Conservation (phyloP, 2,888 invertebrate genomes). For the Luperina testacea region DNA sequence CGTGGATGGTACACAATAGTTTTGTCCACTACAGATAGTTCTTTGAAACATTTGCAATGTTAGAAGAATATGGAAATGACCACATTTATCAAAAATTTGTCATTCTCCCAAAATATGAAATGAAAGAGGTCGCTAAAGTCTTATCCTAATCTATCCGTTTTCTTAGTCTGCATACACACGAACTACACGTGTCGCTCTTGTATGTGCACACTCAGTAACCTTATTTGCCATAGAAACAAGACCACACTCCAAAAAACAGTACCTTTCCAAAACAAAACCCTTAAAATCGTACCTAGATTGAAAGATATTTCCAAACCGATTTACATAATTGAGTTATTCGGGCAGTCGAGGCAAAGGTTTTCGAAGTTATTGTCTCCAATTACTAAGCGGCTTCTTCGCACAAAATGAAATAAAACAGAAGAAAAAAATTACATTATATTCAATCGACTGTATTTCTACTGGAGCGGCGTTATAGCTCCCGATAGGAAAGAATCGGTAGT, state of each 20-base stretch:
- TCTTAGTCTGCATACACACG: no score
- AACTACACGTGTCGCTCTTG: no score
- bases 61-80: neutral
- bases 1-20: neutral
- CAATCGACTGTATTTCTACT: constrained; percentile 28
- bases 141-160: neutral
- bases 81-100: neutral
- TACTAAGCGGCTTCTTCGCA: constrained; percentile 48
- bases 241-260: neutral
- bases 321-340: constrained; percentile 62
- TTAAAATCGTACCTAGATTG: constrained; percentile 29
- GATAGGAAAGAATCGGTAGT: constrained; percentile 38
- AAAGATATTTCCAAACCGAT: constrained; percentile 48
- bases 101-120: neutral
- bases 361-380: constrained; percentile 59
- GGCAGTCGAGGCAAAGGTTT: constrained; percentile 53
- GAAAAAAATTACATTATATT: constrained; percentile 60
- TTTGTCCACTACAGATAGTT: neutral
- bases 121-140: neutral
- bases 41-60: neutral
- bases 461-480: constrained; percentile 36
- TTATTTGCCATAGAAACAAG: neutral
- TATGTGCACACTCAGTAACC: neutral
- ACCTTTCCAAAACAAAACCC: constrained; percentile 14
- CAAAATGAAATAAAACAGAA: constrained; percentile 60